Conservation (phyloP, 2,888 invertebrate genomes). For the Agrotis puta region DNA sequence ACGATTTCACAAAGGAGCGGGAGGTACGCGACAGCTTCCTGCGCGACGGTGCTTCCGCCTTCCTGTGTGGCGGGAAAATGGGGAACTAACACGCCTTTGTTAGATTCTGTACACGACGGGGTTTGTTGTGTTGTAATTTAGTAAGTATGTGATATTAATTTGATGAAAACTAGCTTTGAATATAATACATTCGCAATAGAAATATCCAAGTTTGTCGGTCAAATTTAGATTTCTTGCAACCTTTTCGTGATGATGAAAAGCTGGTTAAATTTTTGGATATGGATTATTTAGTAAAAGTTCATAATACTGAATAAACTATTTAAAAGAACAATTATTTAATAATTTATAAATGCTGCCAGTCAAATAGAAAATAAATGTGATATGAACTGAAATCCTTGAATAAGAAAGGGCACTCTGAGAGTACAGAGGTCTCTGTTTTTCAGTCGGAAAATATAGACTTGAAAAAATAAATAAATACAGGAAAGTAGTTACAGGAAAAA, state of each 20-base stretch:
- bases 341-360: too few species aligned
- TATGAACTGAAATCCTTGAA: not conserved
- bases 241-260: too few species aligned
- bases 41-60: constrained; percentile 51
- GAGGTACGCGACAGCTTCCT: constrained; percentile 50
- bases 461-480: not conserved
- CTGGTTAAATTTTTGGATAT: too few species aligned
- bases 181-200: not conserved
- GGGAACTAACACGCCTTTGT: constrained; percentile 39
- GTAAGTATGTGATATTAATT: not conserved
- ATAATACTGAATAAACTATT: too few species aligned
- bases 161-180: not conserved
- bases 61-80: constrained; percentile 43
- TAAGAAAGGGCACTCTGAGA: not conserved
- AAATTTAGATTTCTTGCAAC: too few species aligned
- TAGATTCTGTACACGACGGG: not conserved
- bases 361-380: not conserved
- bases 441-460: not conserved
- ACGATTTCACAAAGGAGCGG: constrained; percentile 41
- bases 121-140: constrained; percentile 6
- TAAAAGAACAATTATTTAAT: too few species aligned
- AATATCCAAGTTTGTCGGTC: too few species aligned
- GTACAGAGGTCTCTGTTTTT: too few species aligned
- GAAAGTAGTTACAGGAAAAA: not conserved
- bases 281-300: too few species aligned